Conservation (phyloP, 2,797 vertebrate species). For the Nyctibius grandis region DNA sequence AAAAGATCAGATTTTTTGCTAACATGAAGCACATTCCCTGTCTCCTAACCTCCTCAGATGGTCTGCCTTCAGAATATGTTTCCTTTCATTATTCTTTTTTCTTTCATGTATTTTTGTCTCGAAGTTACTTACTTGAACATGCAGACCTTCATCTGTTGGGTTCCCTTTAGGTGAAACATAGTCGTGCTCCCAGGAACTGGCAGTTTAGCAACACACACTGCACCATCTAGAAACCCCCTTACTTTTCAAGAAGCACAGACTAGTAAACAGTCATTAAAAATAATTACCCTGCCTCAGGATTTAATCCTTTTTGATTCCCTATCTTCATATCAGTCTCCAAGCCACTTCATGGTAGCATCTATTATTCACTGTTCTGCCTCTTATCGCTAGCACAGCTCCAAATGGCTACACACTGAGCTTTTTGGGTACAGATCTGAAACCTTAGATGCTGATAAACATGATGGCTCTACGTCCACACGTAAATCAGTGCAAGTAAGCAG, state of each 20-base stretch:
- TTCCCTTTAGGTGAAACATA: background rate
- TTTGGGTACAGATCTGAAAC: background rate
- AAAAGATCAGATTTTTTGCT: background rate
- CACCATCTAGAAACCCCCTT: conserved; percentile 7
- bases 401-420: background rate
- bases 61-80: background rate
- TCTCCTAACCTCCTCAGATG: background rate
- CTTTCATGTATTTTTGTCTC: background rate
- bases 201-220: background rate
- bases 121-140: background rate
- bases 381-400: background rate
- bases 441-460: background rate
- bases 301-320: conserved; percentile 17
- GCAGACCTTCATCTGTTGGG: background rate
- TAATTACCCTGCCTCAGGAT: conserved; percentile 26
- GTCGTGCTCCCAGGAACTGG: background rate
- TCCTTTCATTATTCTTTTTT: background rate
- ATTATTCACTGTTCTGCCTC: background rate
- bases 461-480: background rate
- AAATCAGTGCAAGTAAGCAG: background rate
- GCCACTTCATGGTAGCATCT: background rate
- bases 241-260: conserved; percentile 1
- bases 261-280: conserved; percentile 50
- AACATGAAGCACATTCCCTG: background rate
- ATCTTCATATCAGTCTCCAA: conserved; percentile 8